Evolutionary conservation across 2,113 vertebrate genomes (phyloP).

Genomic region (Thalassarche chlororhynchos): DNA sequence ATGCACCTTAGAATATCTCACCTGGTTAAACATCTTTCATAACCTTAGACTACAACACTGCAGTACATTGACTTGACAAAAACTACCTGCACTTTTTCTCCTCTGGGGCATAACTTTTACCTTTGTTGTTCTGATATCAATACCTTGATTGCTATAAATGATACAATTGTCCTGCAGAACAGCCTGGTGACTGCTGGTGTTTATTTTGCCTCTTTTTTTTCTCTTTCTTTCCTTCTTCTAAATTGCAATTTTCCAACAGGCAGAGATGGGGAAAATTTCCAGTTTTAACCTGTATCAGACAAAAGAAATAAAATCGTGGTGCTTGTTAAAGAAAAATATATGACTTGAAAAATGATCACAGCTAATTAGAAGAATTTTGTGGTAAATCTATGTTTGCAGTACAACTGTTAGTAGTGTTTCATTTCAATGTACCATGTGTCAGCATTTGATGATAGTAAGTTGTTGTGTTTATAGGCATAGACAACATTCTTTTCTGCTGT

Average conservation of each 20-base stretch:
- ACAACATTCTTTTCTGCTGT: conserved; percentile 11
- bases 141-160: neutral
- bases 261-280: neutral
- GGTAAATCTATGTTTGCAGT: neutral
- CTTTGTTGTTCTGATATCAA: neutral
- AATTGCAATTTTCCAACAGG: neutral
- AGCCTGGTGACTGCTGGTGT: neutral
- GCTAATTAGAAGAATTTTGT: neutral
- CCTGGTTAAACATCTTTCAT: neutral
- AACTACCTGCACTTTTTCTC: neutral
- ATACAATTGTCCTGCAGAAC: neutral
- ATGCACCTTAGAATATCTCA: neutral
- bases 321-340: conserved; percentile 26
- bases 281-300: neutral
- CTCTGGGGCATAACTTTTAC: neutral
- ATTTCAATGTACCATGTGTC: neutral
- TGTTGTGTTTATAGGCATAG: neutral
- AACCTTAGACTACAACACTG: neutral
- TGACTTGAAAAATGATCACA: neutral
- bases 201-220: neutral
- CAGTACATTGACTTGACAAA: neutral
- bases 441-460: neutral
- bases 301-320: conserved; percentile 6
- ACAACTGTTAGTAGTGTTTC: neutral
- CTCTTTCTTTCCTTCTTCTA: neutral